Conservation (phyloP, 2,797 vertebrate species). For the Ibycter americanus region DNA sequence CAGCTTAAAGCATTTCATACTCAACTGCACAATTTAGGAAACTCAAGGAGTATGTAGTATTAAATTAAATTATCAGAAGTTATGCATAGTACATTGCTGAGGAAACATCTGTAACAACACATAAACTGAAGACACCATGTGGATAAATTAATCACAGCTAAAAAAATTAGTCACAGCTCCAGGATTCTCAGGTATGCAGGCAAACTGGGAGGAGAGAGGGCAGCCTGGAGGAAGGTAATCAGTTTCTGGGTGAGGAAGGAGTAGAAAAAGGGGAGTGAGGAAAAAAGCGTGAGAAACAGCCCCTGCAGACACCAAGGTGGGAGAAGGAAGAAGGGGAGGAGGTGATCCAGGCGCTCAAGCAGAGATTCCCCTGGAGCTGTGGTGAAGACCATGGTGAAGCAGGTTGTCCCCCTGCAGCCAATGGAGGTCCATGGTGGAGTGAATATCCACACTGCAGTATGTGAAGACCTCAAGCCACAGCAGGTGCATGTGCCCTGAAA, state of each 20-base stretch:
- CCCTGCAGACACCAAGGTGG: not conserved
- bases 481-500: not conserved
- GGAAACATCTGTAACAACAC: not conserved
- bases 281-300: not conserved
- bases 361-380: not conserved
- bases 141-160: not conserved
- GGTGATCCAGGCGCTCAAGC: accelerated
- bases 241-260: not conserved
- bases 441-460: not conserved
- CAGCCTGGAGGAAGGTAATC: not conserved
- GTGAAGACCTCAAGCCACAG: accelerated
- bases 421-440: not conserved
- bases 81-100: not conserved
- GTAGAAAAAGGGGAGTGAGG: not conserved
- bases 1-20: not conserved
- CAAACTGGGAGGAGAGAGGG: not conserved
- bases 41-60: not conserved
- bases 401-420: not conserved
- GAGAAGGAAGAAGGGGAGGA: not conserved
- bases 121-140: not conserved
- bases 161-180: not conserved
- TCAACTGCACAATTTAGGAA: not conserved
- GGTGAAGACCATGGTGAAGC: not conserved
- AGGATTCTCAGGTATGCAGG: not conserved
- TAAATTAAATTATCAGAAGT: not conserved